Evolutionary conservation across 2,113 vertebrate species (phyloP).

Genomic region (Ginglymostoma cirratum): DNA sequence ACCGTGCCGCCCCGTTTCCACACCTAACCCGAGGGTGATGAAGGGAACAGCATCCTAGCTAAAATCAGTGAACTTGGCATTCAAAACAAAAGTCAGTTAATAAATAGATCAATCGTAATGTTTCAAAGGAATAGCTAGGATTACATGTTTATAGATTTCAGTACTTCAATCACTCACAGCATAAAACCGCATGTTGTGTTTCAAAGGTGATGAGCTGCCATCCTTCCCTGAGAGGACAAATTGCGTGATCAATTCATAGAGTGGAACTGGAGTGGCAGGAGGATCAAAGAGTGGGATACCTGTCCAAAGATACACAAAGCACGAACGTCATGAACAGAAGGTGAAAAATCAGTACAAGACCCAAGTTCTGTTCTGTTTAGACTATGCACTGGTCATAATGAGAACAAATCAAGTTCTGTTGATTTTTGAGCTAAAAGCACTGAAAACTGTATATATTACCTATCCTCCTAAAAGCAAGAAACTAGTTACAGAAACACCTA

Average conservation of each 20-base stretch:
- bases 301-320: conserved; percentile 43
- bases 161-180: conserved; percentile 62
- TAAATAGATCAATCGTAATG: background rate
- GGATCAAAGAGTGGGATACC: conserved; percentile 85
- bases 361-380: background rate
- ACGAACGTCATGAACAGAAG: background rate
- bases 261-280: conserved; percentile 63
- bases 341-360: background rate
- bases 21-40: background rate
- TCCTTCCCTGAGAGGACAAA: conserved; percentile 78
- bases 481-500: background rate
- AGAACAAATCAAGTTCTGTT: too few species aligned
- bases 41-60: background rate
- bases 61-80: background rate
- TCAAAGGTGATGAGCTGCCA: conserved; percentile 50
- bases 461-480: background rate
- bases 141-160: background rate
- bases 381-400: background rate
- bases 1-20: too few species aligned
- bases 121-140: background rate
- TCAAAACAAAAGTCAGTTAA: background rate
- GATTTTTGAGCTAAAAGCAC: background rate
- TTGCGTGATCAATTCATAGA: conserved; percentile 86
- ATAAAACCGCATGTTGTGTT: conserved; percentile 87
- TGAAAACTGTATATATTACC: background rate